These are phyloP conservation scores for Engraulis encrasicolus DNA, from an alignment of 2,113 vertebrate genomes.

Conservation along the genomic window DNA sequence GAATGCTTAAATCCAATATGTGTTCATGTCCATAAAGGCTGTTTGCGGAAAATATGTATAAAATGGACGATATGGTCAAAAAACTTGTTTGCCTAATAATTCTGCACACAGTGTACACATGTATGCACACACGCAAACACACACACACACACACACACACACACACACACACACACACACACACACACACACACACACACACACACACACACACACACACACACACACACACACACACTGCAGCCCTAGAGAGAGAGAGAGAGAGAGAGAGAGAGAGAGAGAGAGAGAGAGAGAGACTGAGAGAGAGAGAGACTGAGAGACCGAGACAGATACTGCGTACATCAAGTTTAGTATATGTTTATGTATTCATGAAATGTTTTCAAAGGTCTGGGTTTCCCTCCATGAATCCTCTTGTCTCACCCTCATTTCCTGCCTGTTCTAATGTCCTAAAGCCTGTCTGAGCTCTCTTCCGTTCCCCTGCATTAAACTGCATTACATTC, in stretches of 20 bases:
- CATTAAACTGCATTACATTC: neutral
- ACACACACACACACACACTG: constrained; percentile 34
- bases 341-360: too few species aligned
- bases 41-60: too few species aligned
- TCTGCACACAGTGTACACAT: too few species aligned
- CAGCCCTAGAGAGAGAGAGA: neutral
- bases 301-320: too few species aligned
- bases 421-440: constrained; percentile 1
- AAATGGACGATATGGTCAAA: too few species aligned
- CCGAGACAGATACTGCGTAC: too few species aligned
- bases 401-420: neutral
- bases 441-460: neutral
- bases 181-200: constrained; percentile 41
- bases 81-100: too few species aligned
- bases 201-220: neutral
- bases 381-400: neutral
- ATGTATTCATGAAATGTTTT: neutral
- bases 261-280: too few species aligned
- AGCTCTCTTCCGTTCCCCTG: neutral
- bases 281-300: too few species aligned
- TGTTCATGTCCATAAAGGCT: too few species aligned
- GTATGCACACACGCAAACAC: too few species aligned
- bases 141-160: constrained; percentile 5
- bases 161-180: constrained; percentile 26
- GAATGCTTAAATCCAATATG: too few species aligned